phyloP scores from a whole-genome alignment of 2,797 vertebrate species.

The Rhinogobio ventralis region DNA sequence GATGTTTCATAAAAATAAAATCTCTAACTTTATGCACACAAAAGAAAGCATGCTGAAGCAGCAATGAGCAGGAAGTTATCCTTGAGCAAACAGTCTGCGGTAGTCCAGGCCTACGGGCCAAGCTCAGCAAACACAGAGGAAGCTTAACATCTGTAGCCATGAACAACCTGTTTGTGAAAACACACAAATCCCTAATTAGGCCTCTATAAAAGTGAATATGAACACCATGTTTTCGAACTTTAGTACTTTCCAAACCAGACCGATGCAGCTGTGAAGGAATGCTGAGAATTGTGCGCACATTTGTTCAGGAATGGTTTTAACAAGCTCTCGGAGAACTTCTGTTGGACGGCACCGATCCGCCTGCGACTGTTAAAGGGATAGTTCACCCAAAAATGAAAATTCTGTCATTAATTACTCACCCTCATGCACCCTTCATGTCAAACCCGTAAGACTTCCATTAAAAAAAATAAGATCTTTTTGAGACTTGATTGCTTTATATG shows the following conservation, averaged over 20 bases:
- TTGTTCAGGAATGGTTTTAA: conserved; percentile 64
- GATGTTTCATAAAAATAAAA: conserved; percentile 4
- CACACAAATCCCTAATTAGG: conserved; percentile 66
- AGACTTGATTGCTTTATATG: too few relatives aligned
- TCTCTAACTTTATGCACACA: conserved; percentile 10
- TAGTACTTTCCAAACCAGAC: conserved; percentile 54
- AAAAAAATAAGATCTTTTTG: too few relatives aligned
- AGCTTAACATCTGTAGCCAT: conserved; percentile 65
- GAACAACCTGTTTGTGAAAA: conserved; percentile 70
- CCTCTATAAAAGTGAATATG: conserved; percentile 67
- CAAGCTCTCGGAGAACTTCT: conserved; percentile 64
- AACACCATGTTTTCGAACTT: conserved; percentile 63
- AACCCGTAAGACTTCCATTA: too few relatives aligned
- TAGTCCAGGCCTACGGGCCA: conserved; percentile 58
- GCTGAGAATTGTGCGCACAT: conserved; percentile 54
- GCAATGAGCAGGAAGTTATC: conserved; percentile 47
- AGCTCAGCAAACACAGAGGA: conserved; percentile 58
- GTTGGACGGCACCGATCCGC: conserved; percentile 48
- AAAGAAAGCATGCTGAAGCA: conserved; percentile 9
- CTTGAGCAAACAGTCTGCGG: conserved; percentile 54
- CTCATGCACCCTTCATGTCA: too few relatives aligned
- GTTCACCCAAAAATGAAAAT: too few relatives aligned
- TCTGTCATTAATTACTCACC: too few relatives aligned
- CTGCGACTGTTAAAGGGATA: not conserved
- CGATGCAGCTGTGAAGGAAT: conserved; percentile 53